phyloP scores from a whole-genome alignment of 2,113 vertebrate genomes.

The Centropus unirufus region DNA sequence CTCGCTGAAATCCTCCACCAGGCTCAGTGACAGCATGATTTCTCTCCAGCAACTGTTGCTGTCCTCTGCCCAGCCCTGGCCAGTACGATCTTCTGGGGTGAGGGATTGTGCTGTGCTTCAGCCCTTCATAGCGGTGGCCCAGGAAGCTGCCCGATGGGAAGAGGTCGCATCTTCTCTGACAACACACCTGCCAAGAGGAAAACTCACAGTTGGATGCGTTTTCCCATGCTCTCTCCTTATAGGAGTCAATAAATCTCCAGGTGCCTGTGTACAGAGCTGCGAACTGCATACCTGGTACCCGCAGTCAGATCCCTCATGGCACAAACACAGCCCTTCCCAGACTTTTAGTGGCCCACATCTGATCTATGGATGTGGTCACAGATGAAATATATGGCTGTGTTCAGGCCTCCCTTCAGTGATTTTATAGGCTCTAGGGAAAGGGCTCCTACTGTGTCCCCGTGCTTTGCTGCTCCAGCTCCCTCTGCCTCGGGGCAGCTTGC shows the following conservation, averaged over 20 bases:
- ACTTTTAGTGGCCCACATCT: neutral
- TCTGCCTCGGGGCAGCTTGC: neutral
- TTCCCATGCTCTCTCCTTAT: neutral
- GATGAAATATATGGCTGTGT: neutral
- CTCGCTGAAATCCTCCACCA: neutral
- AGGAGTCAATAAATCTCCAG: neutral
- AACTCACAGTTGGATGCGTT: fast-evolving
- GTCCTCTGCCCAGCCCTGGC: neutral
- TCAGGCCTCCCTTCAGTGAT: neutral
- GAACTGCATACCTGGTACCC: neutral
- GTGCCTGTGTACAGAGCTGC: fast-evolving
- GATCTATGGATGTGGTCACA: neutral
- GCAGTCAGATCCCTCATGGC: neutral
- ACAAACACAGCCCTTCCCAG: neutral
- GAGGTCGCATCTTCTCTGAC: neutral
- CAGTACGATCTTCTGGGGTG: neutral
- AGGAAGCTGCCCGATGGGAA: neutral
- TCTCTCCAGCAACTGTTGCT: conserved; percentile 15
- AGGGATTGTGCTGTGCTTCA: neutral
- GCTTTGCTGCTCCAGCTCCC: neutral
- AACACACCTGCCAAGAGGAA: neutral
- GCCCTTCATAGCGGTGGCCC: neutral
- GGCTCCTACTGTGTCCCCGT: neutral
- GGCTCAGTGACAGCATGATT: conserved; percentile 39
- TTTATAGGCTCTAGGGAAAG: neutral